phyloP scores from a whole-genome alignment of 2,888 invertebrate genomes.

The Metallyticus violacea region DNA sequence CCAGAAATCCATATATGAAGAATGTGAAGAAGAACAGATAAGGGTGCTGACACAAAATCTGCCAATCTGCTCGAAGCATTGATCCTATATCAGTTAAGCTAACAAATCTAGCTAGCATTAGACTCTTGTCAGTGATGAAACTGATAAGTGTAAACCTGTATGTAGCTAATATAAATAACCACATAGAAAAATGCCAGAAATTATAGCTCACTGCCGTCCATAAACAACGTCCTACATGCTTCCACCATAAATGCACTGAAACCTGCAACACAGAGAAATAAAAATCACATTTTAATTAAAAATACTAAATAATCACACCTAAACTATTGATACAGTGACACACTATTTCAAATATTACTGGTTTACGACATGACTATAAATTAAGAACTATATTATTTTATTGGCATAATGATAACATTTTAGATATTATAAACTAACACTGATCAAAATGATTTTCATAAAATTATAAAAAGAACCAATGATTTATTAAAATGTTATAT shows the following conservation, averaged over 20 bases:
- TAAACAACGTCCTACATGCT: conserved; percentile 41
- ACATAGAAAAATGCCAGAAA: conserved; percentile 45
- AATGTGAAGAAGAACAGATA: conserved; percentile 41
- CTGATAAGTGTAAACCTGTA: conserved; percentile 45
- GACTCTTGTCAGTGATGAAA: conserved; percentile 40
- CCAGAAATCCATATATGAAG: conserved; percentile 36
- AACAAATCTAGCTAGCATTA: conserved; percentile 42
- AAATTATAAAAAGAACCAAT: no score
- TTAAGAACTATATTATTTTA: no score
- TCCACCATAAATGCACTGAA: conserved; percentile 43
- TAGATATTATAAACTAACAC: no score
- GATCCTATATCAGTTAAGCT: conserved; percentile 42
- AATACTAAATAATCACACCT: no score
- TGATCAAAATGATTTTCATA: no score
- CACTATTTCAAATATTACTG: no score
- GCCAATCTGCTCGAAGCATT: conserved; percentile 39
- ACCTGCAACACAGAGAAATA: conserved; percentile 34
- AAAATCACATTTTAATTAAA: no score
- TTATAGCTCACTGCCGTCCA: conserved; percentile 49
- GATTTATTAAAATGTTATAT: no score
- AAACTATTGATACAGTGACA: no score
- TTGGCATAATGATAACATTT: no score
- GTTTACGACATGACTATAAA: no score
- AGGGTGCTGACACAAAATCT: conserved; percentile 36
- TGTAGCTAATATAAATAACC: conserved; percentile 48